Conservation (phyloP, 2,888 invertebrate species). For the Erannis defoliaria region DNA sequence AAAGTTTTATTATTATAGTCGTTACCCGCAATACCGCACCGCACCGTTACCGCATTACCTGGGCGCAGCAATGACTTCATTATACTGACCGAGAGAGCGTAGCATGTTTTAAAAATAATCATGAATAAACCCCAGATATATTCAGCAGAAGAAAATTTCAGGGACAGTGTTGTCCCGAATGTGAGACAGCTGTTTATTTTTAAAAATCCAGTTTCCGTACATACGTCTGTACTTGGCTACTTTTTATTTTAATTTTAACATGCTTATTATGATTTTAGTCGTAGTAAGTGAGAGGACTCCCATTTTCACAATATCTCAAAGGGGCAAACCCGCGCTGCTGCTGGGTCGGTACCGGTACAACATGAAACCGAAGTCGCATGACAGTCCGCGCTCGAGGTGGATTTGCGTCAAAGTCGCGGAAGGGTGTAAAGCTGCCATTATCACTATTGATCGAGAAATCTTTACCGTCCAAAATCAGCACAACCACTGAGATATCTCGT, state of each 20-base stretch:
- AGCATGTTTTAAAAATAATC: no score
- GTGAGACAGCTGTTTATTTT: no score
- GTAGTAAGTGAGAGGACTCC: slow-evolving; percentile 27
- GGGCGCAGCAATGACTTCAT: no score
- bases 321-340: slow-evolving; percentile 50
- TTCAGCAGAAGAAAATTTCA: no score
- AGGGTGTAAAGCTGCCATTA: slow-evolving; percentile 50
- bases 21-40: no score
- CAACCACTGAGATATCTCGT: slow-evolving; percentile 32
- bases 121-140: no score
- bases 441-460: slow-evolving; percentile 49
- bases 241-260: neutral
- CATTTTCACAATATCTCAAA: slow-evolving; percentile 41
- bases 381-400: slow-evolving; percentile 52
- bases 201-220: neutral
- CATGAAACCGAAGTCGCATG: slow-evolving; percentile 36
- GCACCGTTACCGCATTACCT: no score
- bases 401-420: slow-evolving; percentile 48
- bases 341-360: slow-evolving; percentile 49
- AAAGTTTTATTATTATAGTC: no score
- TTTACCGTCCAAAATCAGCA: slow-evolving; percentile 35
- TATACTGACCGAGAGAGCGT: no score
- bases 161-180: no score
- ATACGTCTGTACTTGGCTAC: no score
- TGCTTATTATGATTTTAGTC: neutral